Evolutionary conservation across 2,797 vertebrate genomes (phyloP), one percentile per base, ranked within the genome.

Genomic region (Malacoraja senta): DNA sequence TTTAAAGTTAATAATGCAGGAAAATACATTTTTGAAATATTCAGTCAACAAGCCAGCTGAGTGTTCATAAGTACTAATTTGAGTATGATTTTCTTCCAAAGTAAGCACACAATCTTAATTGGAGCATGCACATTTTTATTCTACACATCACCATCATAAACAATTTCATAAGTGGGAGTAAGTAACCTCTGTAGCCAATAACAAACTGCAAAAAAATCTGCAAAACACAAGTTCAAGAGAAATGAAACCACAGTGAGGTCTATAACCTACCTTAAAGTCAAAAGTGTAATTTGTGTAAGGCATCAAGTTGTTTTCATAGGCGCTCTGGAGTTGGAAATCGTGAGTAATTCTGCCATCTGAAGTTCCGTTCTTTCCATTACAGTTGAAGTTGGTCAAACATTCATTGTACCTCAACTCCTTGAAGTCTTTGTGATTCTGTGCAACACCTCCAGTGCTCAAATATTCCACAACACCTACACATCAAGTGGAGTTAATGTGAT

Each of bases 281-380:
- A 99, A 99, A 15, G 99, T 99, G 96, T 99, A 99, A 97, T 99
- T 99, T 96, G 99, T 99, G 95, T 99, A 99, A 98, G 99, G 98
- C 98, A 99, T 99, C 96, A 98, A 95, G 96, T 97, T 98, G 97
- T 97, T 98, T 96, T 99, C 98, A 58, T 99, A 99, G 94, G 98
- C 98, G 96, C 98, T 99, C 97, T 98, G 98, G 94, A 99, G 97
- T 95, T 98, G 98, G 96, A 99, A 99, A 96, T 97, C 98, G 94
- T 99, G 99, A 0, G 98, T 99, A 95, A 99, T 97, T 96, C 98
- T 97, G 90, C 98, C 98, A 93, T 99, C 98, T 0, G 98, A 96
- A 95, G 97, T 97, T 94, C 98, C 97, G 58, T 97, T 98, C 95
- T 98, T 99, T 21, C 98, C 97, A 63, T 96, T 98, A 96, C 98